Evolutionary conservation across 2,797 vertebrate genomes (phyloP), one percentile per base, ranked within the genome.

Genomic region (Tokudaia muenninki): DNA sequence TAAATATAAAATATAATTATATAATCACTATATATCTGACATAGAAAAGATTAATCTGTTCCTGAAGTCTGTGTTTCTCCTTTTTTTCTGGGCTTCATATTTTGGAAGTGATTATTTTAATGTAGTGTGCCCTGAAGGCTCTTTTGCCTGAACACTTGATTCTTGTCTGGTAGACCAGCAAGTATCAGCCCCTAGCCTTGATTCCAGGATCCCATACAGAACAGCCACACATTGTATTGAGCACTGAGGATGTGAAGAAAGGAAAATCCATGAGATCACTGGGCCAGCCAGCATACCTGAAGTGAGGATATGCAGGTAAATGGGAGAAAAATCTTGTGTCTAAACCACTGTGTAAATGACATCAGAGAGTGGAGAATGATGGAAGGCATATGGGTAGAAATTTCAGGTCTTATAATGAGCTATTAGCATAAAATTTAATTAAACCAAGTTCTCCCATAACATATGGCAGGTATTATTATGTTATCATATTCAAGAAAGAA

Each of bases 351-450:
- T 14, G 34, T 84, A 24, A 75, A 74, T 1, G 3, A 9, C 0
- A 0, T 31, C n/a, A 72, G 22, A 31, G 31, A 81, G 77, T 11
- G 24, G 47, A 21, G n/a, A 0, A 0, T 0, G 3, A 7, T 14
- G 2, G 13, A 44, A 22, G 19, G 4, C 26, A 3, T 2, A 16
- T 31, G 0, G 41, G 72, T 31, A 50, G 63, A 24, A 2, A 6
- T n/a, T 86, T 50, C 61, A 47, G 31, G 7, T 70, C 13, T 55
- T 11, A 21, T 2, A 0, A 37, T 55, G 4, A 21, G 65, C 0
- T 29, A 59, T 12, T 59, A 13, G 61, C 3, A n/a, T 16, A 41
- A 81, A 84, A 78, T 29, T 79, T 50, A 1, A 11, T 67, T 16
- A n/a, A 61, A 75, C 12, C 1, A 52, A 78, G 29, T 31, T 26